Percentiles rank a stretch among this genome's conserved stretches.
These are phyloP conservation scores for Oryzias javanicus DNA, from an alignment of 2,113 vertebrate species.

Conservation along the genomic window DNA sequence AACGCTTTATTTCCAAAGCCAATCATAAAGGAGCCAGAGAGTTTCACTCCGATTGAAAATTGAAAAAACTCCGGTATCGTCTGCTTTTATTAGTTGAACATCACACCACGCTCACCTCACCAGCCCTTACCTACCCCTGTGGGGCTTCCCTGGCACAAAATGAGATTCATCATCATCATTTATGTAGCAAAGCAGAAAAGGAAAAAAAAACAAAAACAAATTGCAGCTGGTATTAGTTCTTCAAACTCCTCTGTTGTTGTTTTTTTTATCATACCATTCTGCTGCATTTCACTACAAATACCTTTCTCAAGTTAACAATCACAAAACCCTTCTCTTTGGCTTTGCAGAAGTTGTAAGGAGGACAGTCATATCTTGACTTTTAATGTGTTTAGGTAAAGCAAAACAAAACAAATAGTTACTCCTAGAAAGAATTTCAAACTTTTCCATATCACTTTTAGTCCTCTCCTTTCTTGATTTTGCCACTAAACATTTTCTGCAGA, in stretches of 20 bases:
- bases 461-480: constrained; percentile 16
- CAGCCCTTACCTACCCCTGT: constrained; percentile 38
- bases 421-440: constrained; percentile 27
- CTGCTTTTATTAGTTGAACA: constrained; percentile 53
- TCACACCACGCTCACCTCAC: constrained; percentile 44
- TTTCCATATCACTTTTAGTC: constrained; percentile 31
- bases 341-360: constrained; percentile 63
- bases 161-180: constrained; percentile 79
- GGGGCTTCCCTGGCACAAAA: constrained; percentile 67
- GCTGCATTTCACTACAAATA: constrained; percentile 58
- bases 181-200: constrained; percentile 56
- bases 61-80: constrained; percentile 52
- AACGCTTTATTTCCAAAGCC: constrained; percentile 55
- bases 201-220: constrained; percentile 51
- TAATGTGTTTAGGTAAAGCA: constrained; percentile 28
- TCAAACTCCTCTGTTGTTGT: constrained; percentile 60
- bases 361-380: constrained; percentile 51
- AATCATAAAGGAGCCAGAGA: constrained; percentile 53
- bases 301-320: constrained; percentile 54
- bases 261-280: constrained; percentile 52
- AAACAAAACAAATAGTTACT: constrained; percentile 26
- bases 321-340: constrained; percentile 72
- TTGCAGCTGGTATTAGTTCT: constrained; percentile 62
- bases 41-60: constrained; percentile 59
- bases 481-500: constrained; percentile 5